Percentiles rank a stretch among this genome's conserved stretches.
phyloP scores from a whole-genome alignment of 2,797 vertebrate genomes.

The Echeneis naucrates region DNA sequence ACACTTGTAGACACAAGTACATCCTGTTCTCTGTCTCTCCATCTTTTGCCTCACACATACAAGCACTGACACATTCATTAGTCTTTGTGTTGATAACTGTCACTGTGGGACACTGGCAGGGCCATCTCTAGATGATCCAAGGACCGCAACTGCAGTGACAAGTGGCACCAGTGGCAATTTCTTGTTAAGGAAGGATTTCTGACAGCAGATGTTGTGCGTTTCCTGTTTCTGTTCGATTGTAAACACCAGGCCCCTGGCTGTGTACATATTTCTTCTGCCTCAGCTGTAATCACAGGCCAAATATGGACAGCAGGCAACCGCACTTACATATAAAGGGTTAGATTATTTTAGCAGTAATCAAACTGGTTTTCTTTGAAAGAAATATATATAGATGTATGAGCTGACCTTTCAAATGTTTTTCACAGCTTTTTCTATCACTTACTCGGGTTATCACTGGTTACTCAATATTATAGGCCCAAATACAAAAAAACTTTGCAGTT shows the following conservation, averaged over 20 bases:
- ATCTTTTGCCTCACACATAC: neutral
- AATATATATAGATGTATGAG: slow-evolving; percentile 23
- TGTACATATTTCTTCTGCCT: slow-evolving; percentile 58
- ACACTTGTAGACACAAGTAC: neutral
- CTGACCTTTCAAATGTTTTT: neutral
- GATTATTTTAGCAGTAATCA: slow-evolving; percentile 15
- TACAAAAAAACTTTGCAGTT: neutral
- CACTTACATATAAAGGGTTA: slow-evolving; percentile 18
- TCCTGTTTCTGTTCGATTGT: slow-evolving; percentile 67
- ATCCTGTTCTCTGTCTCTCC: slow-evolving; percentile 14
- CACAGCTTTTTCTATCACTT: neutral
- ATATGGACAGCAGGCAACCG: slow-evolving; percentile 45
- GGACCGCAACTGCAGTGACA: slow-evolving; percentile 28
- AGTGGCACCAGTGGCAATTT: slow-evolving; percentile 17
- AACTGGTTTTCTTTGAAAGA: slow-evolving; percentile 6
- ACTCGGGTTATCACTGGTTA: neutral
- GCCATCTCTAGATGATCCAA: slow-evolving; percentile 24
- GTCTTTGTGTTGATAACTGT: neutral
- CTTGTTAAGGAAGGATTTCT: slow-evolving; percentile 39
- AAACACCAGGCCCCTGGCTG: slow-evolving; percentile 45
- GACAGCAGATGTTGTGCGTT: slow-evolving; percentile 71
- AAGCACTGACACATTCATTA: slow-evolving; percentile 31
- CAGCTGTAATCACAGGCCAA: slow-evolving; percentile 62
- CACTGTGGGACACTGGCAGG: slow-evolving; percentile 21
- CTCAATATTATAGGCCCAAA: neutral